Conservation (phyloP, 2,113 vertebrate genomes). For the Muntiacus reevesi region DNA sequence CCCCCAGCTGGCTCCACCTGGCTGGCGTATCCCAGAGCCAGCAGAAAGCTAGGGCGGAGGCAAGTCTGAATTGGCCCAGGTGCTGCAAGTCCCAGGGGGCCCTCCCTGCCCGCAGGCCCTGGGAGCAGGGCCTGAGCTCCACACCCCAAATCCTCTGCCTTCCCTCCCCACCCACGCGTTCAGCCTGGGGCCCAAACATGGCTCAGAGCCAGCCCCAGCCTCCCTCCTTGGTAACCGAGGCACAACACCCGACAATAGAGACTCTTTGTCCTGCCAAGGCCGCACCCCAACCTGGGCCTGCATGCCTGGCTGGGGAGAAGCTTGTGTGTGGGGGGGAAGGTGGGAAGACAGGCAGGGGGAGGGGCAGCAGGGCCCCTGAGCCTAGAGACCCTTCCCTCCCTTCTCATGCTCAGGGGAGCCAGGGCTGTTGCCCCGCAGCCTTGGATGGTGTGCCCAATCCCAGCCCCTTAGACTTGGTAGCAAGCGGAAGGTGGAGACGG, state of each 20-base stretch:
- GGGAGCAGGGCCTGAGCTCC: background rate
- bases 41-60: background rate
- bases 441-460: too few species aligned
- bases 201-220: slow-evolving; percentile 38
- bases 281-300: background rate
- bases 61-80: slow-evolving; percentile 56
- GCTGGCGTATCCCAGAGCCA: slow-evolving; percentile 5
- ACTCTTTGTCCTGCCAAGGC: slow-evolving; percentile 57
- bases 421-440: background rate
- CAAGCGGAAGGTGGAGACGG: rapidly evolving
- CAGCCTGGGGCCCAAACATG: slow-evolving; percentile 68
- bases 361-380: too few species aligned
- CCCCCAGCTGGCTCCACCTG: background rate
- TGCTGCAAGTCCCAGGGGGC: slow-evolving; percentile 10
- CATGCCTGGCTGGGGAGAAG: background rate
- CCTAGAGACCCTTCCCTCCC: background rate
- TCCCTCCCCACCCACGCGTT: slow-evolving; percentile 42
- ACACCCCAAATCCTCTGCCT: slow-evolving; percentile 52
- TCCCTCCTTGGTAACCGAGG: slow-evolving; percentile 27
- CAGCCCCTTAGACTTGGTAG: background rate
- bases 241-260: slow-evolving; percentile 50
- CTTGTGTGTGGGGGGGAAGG: background rate
- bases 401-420: background rate
- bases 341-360: background rate
- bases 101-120: slow-evolving; percentile 25